phyloP scores from a whole-genome alignment of 2,888 invertebrate species.

The Isotomurus palustris region DNA sequence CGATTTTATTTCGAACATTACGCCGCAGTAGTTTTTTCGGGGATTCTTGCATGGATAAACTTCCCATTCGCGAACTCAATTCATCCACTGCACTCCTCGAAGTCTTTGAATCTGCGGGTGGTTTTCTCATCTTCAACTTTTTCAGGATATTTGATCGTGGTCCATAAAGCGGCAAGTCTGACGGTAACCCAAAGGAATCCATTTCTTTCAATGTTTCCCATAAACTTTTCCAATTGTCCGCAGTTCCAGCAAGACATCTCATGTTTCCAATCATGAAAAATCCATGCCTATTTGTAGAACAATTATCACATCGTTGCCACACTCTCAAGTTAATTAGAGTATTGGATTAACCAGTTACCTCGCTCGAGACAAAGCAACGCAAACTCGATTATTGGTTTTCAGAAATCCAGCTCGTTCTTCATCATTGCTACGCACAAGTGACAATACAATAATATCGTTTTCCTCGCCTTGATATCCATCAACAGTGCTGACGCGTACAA shows the following conservation, averaged over 20 bases:
- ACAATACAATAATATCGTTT: conserved; percentile 69
- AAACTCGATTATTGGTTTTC: conserved; percentile 63
- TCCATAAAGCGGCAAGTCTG: not conserved
- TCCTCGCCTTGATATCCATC: conserved; percentile 80
- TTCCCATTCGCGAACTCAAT: conserved; percentile 42
- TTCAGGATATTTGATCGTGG: not conserved
- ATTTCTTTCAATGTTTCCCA: conserved; percentile 3
- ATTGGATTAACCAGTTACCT: conserved; percentile 54
- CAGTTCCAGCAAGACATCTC: conserved; percentile 14
- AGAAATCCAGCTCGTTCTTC: conserved; percentile 66
- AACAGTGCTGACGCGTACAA: conserved; percentile 61
- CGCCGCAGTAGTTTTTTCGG: too few species aligned
- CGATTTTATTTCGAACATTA: too few species aligned
- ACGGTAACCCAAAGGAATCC: conserved; percentile 48
- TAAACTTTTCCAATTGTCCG: conserved; percentile 41
- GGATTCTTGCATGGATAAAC: conserved; percentile 52
- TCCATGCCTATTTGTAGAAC: conserved; percentile 12
- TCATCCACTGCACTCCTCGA: not conserved
- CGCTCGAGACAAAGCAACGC: conserved; percentile 72
- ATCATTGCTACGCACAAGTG: conserved; percentile 69
- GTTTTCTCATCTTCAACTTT: not conserved
- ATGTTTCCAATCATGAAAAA: conserved; percentile 46
- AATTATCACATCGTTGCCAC: too few species aligned
- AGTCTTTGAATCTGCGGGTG: not conserved
- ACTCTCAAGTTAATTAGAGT: conserved; percentile 60